Evolutionary conservation across 2,888 invertebrate species (phyloP), one percentile per base, ranked within the genome.

Genomic region (Mesorhabditis sp.): DNA sequence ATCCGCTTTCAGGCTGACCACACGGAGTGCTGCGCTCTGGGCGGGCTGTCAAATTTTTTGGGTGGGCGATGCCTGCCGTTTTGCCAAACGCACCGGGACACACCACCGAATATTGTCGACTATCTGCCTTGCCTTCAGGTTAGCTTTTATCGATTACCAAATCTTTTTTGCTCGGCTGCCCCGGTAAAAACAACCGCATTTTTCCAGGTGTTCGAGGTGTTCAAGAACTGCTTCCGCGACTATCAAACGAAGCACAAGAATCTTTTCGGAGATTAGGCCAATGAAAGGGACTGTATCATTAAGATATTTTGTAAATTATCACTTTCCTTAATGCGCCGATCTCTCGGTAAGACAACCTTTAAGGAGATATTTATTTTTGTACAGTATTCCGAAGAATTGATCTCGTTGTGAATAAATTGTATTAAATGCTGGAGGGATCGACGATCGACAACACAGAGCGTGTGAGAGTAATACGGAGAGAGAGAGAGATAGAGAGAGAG

Each of bases 51-150:
- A 15, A 66, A 75, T 28, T 78, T 82, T 72, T 74, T 76, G 65
- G 80, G 80, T 45, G 83, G 83, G 10, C 80, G 82, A 65, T 83
- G 83, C 68, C 78, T 83, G 74, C 79, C 82, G 15, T 83, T 83
- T 73, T 83, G 83, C 67, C 70, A 76, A 43, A 83, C 83, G 2
- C 80, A 83, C 73, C 66, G 77, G 43, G 76, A 78, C 41, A 82
- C 82, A 2, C 83, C 83, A 2, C 74, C 83, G 4, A 83, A 83
- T 66, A 79, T 83, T 6, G 74, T 83, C 67, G 80, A 80, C 61
- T 83, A 83, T 67, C 70, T 83, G n/a, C 78, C 79, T 4, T 81
- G 79, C 62, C 70, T 79, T 6, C 79, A 80, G 70, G 73, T 72
- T 4, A 44, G 15, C 15, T 10, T n/a, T 15, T 7, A 41, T 41